Evolutionary conservation across 2,113 vertebrate genomes (phyloP), one percentile per base, ranked within the genome.

Genomic region (Arenaria interpres): DNA sequence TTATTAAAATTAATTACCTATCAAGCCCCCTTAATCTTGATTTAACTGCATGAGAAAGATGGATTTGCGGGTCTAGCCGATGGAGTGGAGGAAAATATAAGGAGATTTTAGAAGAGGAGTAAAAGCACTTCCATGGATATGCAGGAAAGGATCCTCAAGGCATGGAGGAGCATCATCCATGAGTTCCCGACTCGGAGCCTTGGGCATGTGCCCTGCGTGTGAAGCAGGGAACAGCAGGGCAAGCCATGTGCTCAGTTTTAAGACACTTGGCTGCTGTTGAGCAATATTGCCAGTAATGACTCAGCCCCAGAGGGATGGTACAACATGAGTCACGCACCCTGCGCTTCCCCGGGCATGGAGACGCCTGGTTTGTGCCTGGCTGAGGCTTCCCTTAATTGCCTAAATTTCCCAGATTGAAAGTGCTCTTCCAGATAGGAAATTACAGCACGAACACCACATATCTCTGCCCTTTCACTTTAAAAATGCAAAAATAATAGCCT

Each of bases 1-100:
- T 85, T 85, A 91, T 88, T 76, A 67, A 91, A 88, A 94, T 94
- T 83, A 95, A 95, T 96, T 85, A 80, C 82, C 68, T 88, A 69
- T 85, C 92, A 77, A 73, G 45, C 14, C 59, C 74, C 45, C 37
- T 89, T 88, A 63, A 89, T 94, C 89, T 93, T 88, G 54, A 95
- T 76, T 74, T 85, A 80, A 76, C 67, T 77, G 72, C 62, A 24
- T 0, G 11, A 83, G 78, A 80, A 88, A 59, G 79, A 91, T 54
- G 59, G 63, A 88, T 92, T 84, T 90, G 82, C 78, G 71, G 23
- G 7, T 80, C 50, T 85, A 28, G 51, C 62, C 53, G 28, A 11
- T 0, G 4, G 35, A 45, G 62, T 53, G 46, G 74, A 73, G 73
- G 45, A 74, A 67, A 90, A 63, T 33, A 53, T 4, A 56, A 79